Percentiles rank a stretch among this genome's conserved stretches.
phyloP scores from a whole-genome alignment of 2,888 invertebrate genomes.

The Cephus nigrinus region DNA sequence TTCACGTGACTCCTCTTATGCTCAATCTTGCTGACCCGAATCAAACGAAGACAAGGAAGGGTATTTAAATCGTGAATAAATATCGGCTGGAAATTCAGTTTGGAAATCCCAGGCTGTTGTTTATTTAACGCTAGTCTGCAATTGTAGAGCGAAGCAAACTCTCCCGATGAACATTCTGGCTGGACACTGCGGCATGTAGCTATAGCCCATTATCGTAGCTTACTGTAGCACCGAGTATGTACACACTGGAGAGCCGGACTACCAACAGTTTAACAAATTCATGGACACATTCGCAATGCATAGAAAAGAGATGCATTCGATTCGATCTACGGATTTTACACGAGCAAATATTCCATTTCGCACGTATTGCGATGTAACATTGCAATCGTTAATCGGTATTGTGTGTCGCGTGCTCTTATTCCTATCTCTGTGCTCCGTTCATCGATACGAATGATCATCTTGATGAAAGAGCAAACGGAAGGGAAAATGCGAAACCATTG shows the following conservation, averaged over 20 bases:
- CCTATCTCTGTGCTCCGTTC: neutral
- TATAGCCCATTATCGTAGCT: neutral
- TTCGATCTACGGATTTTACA: conserved; percentile 29
- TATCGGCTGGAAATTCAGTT: neutral
- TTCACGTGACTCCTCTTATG: neutral
- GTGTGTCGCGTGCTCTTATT: neutral
- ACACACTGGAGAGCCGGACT: neutral
- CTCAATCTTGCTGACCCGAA: neutral
- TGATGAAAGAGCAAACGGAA: neutral
- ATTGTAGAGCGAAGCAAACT: conserved; percentile 7
- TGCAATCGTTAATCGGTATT: conserved; percentile 38
- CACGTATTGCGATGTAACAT: conserved; percentile 39
- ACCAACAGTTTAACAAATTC: conserved; percentile 37
- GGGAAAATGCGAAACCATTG: neutral
- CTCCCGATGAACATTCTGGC: neutral
- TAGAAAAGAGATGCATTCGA: conserved; percentile 42
- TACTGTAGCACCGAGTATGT: conserved; percentile 7
- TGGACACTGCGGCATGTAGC: neutral
- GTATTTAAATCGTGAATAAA: neutral
- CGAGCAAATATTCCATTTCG: conserved; percentile 38
- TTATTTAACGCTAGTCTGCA: neutral
- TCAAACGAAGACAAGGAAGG: neutral
- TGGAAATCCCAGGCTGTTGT: neutral
- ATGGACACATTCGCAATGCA: conserved; percentile 44
- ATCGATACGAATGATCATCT: neutral